Evolutionary conservation across 2,888 invertebrate species (phyloP), one percentile per base, ranked within the genome.

Genomic region (Apodemia mormo): DNA sequence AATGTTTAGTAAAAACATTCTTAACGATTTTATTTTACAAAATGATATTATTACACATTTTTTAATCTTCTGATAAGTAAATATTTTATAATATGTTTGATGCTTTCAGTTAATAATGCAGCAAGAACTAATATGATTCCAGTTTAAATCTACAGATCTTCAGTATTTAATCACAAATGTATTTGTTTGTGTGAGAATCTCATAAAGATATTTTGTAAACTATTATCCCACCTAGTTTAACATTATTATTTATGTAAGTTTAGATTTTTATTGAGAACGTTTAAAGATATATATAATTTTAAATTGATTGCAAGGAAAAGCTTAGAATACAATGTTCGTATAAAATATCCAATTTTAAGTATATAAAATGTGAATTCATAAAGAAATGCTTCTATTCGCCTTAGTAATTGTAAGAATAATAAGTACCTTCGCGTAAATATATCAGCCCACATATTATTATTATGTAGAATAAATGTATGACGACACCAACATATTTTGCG

Each of bases 221-320:
- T 82, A 82, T 83, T 85, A 83, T 85, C 92, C 92, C 92, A 92
- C 92, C 92, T 92, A 88, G 88, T 80, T 78, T 90, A 89, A 86
- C 87, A 87, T 85, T 90, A 88, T 84, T 58, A 29, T 58, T 58
- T 81, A 76, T 78, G 76, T 90, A 89, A 89, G 91, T 81, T 85
- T 83, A 82, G 81, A 76, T 70, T 75, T 76, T 73, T 76, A 77
- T 74, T 68, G 66, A 70, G 69, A 65, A 49, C 49, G 49, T 14
- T 49, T 49, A 49, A 49, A 49, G 4, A 49, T 61, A 66, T 66
- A 56, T 67, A 67, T 56, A 49, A 68, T 66, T 68, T 73, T 69
- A 69, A 69, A 45, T 33, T 33, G 58, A 33, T 33, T 30, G 61
- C 61, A 61, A 12, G 29, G 2, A 61, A 33, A 61, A 61, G 33